These are phyloP conservation scores for Arion vulgaris DNA, from an alignment of 1,140 invertebrate species.

Conservation along the genomic window DNA sequence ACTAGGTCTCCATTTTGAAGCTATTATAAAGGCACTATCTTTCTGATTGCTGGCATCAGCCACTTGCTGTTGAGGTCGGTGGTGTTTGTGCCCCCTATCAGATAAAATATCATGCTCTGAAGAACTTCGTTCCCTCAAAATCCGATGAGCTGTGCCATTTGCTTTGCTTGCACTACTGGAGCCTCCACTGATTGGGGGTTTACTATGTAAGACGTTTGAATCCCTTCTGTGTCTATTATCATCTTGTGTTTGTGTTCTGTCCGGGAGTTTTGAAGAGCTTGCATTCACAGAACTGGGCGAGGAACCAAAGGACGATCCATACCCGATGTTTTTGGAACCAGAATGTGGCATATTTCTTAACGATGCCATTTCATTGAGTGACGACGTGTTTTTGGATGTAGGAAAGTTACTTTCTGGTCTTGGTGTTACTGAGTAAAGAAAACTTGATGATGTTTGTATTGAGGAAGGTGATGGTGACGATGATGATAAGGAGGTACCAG, in stretches of 20 bases:
- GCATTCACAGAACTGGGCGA: not conserved
- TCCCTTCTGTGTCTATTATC: slow-evolving; percentile 40
- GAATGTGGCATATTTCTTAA: not conserved
- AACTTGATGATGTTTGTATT: not conserved
- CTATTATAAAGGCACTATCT: not conserved
- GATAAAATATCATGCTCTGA: slow-evolving; percentile 33
- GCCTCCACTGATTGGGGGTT: not conserved
- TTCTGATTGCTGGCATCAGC: not conserved
- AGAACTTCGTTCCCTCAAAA: slow-evolving; percentile 10
- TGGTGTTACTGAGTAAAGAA: not conserved
- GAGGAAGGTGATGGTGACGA: slow-evolving; percentile 6
- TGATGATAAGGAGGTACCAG: not conserved
- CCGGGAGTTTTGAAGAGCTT: slow-evolving; percentile 16
- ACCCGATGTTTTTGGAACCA: not conserved
- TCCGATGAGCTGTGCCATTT: not conserved
- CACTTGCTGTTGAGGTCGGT: not conserved
- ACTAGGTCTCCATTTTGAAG: not conserved
- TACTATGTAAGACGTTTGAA: slow-evolving; percentile 1
- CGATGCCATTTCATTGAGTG: not conserved
- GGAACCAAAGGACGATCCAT: not conserved
- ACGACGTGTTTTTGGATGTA: not conserved
- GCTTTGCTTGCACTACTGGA: not conserved
- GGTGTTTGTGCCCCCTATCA: not conserved
- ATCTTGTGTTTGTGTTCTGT: slow-evolving; percentile 11
- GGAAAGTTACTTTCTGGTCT: not conserved